phyloP scores from a whole-genome alignment of 2,113 vertebrate species.

The Ammodramus savannarum region DNA sequence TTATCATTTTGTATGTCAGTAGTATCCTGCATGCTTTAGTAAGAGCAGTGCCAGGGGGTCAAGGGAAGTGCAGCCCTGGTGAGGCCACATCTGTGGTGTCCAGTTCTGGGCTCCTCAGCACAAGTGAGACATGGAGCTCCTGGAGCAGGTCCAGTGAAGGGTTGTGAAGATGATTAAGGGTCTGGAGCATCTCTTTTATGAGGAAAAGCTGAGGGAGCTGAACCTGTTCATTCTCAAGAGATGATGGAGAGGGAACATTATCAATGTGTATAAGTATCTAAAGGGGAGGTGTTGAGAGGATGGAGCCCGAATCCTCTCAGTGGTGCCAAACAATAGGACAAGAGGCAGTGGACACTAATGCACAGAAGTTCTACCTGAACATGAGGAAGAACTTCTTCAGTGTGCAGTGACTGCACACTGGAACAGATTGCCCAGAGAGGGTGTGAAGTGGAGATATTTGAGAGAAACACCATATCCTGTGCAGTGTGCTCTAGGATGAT shows the following conservation, averaged over 20 bases:
- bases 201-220: not conserved
- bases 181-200: not conserved
- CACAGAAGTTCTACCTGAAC: not conserved
- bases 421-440: not conserved
- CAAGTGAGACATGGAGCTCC: not conserved
- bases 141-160: not conserved
- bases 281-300: not conserved
- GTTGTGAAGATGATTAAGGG: too few relatives aligned
- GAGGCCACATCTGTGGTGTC: not conserved
- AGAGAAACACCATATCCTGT: not conserved
- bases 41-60: not conserved
- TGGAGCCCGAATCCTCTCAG: not conserved
- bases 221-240: not conserved
- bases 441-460: not conserved
- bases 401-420: not conserved
- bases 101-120: not conserved
- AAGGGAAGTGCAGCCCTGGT: not conserved
- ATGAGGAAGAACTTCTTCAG: not conserved
- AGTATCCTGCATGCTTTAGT: not conserved
- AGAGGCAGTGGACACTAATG: not conserved
- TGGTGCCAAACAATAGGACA: not conserved
- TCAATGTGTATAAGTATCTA: fast-evolving
- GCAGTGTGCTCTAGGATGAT: not conserved
- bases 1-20: not conserved
- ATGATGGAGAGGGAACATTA: not conserved